Evolutionary conservation across 2,888 invertebrate species (phyloP).

Genomic region (Polietes domitor): DNA sequence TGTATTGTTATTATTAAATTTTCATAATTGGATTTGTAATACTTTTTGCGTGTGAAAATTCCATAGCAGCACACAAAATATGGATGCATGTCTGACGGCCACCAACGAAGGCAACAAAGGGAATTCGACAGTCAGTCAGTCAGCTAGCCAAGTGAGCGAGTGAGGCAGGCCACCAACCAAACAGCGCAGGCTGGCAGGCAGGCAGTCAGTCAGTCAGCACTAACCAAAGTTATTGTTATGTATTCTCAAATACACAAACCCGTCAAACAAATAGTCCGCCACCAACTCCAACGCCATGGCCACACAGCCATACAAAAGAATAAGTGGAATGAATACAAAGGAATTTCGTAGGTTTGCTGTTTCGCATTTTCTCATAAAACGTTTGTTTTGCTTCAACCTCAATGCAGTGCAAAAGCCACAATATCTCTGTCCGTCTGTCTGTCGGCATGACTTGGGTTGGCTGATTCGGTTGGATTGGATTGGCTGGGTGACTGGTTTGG

Average conservation of each 20-base stretch:
- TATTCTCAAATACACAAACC: slow-evolving; percentile 11
- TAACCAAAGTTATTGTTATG: slow-evolving; percentile 24
- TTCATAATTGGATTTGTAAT: slow-evolving; percentile 67
- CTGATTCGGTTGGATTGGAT: not conserved
- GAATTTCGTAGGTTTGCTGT: slow-evolving; percentile 38
- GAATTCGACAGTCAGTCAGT: not conserved
- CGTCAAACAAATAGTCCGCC: not conserved
- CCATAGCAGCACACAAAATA: slow-evolving; percentile 53
- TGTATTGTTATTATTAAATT: slow-evolving; percentile 63
- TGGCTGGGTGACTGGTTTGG: not conserved
- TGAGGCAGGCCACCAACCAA: not conserved
- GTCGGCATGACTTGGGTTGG: not conserved
- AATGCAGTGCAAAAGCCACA: slow-evolving; percentile 24
- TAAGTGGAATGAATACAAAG: slow-evolving; percentile 52
- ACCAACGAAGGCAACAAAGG: not conserved
- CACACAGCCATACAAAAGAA: slow-evolving; percentile 47
- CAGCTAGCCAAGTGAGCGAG: not conserved
- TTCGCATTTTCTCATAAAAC: slow-evolving; percentile 31
- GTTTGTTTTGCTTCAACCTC: slow-evolving; percentile 5
- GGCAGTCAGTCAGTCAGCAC: slow-evolving; percentile 23
- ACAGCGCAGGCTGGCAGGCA: slow-evolving; percentile 22
- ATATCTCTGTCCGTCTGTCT: slow-evolving; percentile 8
- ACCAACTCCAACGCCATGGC: slow-evolving; percentile 23
- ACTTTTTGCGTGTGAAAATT: slow-evolving; percentile 65
- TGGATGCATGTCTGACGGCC: slow-evolving; percentile 54